Base-by-base conservation (phyloP, 2,797 vertebrate species). In the Labroides dimidiatus region DNA sequence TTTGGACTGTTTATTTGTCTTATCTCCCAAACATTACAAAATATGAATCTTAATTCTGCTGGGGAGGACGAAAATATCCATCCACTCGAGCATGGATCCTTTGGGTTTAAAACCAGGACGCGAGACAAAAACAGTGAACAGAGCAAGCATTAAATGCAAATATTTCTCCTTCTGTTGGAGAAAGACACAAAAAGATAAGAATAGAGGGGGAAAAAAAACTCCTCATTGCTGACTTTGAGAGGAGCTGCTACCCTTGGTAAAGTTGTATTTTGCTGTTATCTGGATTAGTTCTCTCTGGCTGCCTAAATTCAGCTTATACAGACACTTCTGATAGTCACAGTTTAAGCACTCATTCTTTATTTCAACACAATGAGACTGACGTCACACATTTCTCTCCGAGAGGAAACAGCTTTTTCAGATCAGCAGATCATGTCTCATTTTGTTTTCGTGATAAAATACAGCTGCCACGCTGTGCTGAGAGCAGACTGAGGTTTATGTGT, bases 91-190 rank as follows among this genome's bases (percentile, higher is more conserved):
- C 71, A 13, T 78, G 75, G 36, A 70, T 81, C 71, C 62, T 57
- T 27, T 61, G 67, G 72, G 81, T 30, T 82, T 72, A 63, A 72
- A 86, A 87, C 61, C 44, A 72, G 69, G 55, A 70, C 66, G 82
- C 55, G 52, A 84, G 44, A 72, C 12, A 76, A 59, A 77, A 65
- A 64, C 52, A 71, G 30, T 36, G 44, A 87, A 71, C 36, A 80
- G 47, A 78, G 51, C 45, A 60, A 54, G 59, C 50, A 56, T 49
- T 81, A 72, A 81, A 82, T 65, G 57, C 56, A 65, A 11, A 55
- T 15, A 61, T 73, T 72, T 66, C 61, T 84, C 74, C 10, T 16
- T 63, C 45, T 1, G 61, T 47, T 24, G 13, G 52, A 77, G 70
- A 67, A 57, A 36, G 47, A 78, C 68, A 79, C 44, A 79, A 75